Evolutionary conservation across 2,888 invertebrate genomes (phyloP), one percentile per base, ranked within the genome.

Genomic region (Phortica magna): DNA sequence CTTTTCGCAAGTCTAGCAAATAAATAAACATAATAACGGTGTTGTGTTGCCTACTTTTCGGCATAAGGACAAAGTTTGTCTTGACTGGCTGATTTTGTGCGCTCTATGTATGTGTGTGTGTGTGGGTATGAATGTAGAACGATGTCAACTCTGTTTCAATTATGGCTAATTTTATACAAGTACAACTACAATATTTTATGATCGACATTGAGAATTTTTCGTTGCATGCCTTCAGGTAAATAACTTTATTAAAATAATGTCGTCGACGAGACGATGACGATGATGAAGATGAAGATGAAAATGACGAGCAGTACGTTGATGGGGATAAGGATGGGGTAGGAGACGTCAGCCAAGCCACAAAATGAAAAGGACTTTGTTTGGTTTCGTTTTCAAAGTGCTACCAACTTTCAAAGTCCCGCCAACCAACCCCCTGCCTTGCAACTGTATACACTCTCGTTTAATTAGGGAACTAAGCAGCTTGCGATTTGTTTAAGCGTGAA

Each of bases 391-490:
- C 17, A 74, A 6, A 22, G 55, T 31, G 55, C 22, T 19, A 61
- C 9, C n/a, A 61, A 10, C 9, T 48, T 48, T 48, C n/a, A n/a
- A n/a, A n/a, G n/a, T 48, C 48, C 48, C 48, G 48, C 48, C 48
- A 9, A 48, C 48, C 14, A 9, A 48, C 48, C 14, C 48, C 14
- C 48, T 48, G 14, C 48, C 10, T 14, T 17, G 55, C 53, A 55
- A 67, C 43, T 71, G 73, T 61, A 83, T 75, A 53, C 77, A 73
- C 79, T 55, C 72, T 80, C 88, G 85, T 85, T 85, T 86, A 86
- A 86, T 86, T 86, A 86, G 85, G 83, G 88, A 88, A 86, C 84
- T 87, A 89, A 89, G 88, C 88, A 86, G 84, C 83, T 88, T 87
- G 82, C 84, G 83, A 88, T 88, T 88, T 89, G 88, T 88, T 89